phyloP scores from a whole-genome alignment of 2,888 invertebrate species.

The Tachina lurida region DNA sequence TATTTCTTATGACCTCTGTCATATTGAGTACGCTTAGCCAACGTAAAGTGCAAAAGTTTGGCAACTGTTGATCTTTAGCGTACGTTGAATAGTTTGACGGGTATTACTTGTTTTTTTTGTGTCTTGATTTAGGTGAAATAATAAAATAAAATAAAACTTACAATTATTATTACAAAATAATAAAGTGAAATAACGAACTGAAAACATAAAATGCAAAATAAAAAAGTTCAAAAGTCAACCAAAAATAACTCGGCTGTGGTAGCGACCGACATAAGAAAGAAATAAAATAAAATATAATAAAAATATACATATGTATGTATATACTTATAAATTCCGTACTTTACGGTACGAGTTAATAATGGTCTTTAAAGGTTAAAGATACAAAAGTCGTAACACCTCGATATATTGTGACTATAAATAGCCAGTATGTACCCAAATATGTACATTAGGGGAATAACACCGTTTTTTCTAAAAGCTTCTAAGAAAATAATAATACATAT shows the following conservation, averaged over 20 bases:
- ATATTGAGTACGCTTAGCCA: no score
- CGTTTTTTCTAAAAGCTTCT: no score
- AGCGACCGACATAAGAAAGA: constrained; percentile 46
- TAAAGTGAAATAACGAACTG: constrained; percentile 19
- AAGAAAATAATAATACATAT: no score
- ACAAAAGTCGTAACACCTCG: constrained; percentile 72
- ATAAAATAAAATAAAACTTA: constrained; percentile 20
- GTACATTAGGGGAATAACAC: no score
- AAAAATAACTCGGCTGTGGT: constrained; percentile 55
- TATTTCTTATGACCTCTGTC: no score
- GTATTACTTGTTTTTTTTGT: no score
- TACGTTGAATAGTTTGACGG: no score
- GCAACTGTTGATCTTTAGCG: no score
- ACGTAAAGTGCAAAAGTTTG: no score
- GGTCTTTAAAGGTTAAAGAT: constrained; percentile 73
- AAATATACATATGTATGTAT: constrained; percentile 13
- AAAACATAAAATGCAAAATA: constrained; percentile 52
- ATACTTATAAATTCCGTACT: constrained; percentile 67
- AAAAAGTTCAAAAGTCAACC: constrained; percentile 71
- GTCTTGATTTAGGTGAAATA: no score
- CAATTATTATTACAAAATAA: constrained; percentile 67
- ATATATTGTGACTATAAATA: constrained; percentile 67
- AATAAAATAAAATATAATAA: constrained; percentile 45
- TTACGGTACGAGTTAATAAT: constrained; percentile 70
- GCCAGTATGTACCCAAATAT: constrained; percentile 53